phyloP scores from a whole-genome alignment of 2,797 vertebrate species.

The Allobates femoralis region DNA sequence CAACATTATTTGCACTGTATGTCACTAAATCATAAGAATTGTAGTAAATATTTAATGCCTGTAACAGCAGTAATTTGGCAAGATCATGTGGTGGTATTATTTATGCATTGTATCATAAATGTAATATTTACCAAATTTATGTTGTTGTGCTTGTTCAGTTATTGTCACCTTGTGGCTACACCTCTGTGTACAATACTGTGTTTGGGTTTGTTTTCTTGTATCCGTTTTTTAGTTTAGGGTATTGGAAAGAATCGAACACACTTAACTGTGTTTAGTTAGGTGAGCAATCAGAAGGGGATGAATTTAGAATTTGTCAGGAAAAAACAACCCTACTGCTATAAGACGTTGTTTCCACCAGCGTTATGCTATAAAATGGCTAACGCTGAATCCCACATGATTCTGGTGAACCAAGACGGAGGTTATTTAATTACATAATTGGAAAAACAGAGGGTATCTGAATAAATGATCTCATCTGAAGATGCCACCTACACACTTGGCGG shows the following conservation, averaged over 20 bases:
- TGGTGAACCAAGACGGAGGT: not conserved
- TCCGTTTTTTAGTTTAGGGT: not conserved
- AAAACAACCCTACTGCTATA: not conserved
- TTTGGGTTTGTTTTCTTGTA: not conserved
- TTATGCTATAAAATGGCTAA: constrained; percentile 14
- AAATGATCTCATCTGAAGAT: constrained; percentile 21
- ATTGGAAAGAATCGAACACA: not conserved
- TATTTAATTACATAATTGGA: constrained; percentile 45
- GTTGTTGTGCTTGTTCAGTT: not conserved
- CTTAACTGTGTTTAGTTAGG: not conserved
- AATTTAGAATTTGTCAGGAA: not conserved
- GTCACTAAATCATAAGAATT: not conserved
- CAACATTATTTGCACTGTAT: too few relatives aligned
- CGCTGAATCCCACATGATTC: constrained; percentile 1
- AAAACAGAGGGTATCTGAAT: constrained; percentile 46
- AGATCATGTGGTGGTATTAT: not conserved
- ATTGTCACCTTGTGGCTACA: not conserved
- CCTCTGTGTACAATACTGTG: not conserved
- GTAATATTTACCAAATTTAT: not conserved
- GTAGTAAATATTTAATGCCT: not conserved
- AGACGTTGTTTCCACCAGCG: not conserved
- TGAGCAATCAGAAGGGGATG: not conserved
- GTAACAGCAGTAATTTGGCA: not conserved
- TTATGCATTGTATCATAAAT: not conserved
- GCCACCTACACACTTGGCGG: constrained; percentile 45